Evolutionary conservation across 2,888 invertebrate genomes (phyloP).

Genomic region (Pterobdella sp.): DNA sequence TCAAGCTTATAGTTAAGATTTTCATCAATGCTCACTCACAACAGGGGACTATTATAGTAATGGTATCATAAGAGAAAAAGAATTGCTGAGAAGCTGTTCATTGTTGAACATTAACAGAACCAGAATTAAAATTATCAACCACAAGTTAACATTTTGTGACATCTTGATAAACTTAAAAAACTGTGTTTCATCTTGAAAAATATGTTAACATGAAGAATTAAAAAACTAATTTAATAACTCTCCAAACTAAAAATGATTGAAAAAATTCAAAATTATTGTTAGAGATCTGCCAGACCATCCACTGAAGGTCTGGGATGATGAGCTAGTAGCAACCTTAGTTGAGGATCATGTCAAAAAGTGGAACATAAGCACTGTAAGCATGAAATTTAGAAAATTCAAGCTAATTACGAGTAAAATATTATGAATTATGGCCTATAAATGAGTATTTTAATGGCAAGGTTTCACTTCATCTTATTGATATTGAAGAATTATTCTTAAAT

Average conservation of each 20-base stretch:
- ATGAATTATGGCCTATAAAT: neutral
- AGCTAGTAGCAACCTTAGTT: slow-evolving; percentile 6
- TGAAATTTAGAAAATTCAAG: neutral
- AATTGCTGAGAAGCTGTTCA: slow-evolving; percentile 72
- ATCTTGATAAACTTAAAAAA: neutral
- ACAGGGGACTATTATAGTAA: slow-evolving; percentile 58
- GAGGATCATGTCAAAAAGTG: neutral
- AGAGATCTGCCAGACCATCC: slow-evolving; percentile 5
- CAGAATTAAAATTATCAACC: slow-evolving; percentile 61
- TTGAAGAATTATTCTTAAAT: too few species aligned
- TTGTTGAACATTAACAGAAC: slow-evolving; percentile 66
- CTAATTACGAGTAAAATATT: neutral
- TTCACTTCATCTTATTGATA: too few species aligned
- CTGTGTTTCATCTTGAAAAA: neutral
- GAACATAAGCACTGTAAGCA: slow-evolving; percentile 9
- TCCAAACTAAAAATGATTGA: neutral
- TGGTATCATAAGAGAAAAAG: slow-evolving; percentile 63
- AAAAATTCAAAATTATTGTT: too few species aligned
- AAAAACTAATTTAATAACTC: neutral
- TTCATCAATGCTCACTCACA: slow-evolving; percentile 14
- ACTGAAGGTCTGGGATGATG: neutral
- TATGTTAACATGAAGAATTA: neutral
- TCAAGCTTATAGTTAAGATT: neutral
- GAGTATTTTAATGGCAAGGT: too few species aligned
- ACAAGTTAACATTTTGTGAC: neutral